Conservation (phyloP, 2,888 invertebrate genomes). For the Ptychoptera albimana region DNA sequence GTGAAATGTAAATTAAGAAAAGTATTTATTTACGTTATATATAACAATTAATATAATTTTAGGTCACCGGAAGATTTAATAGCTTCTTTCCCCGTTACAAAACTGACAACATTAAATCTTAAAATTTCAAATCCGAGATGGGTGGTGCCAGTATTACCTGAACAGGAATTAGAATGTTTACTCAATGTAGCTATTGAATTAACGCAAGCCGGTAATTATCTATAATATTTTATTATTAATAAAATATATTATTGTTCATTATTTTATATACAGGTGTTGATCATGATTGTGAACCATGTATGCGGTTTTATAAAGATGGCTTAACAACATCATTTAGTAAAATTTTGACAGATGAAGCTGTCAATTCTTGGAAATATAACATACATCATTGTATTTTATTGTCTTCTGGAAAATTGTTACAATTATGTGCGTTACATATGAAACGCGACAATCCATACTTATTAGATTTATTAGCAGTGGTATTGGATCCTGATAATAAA, state of each 20-base stretch:
- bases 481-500: conserved; percentile 91
- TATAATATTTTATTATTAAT: conserved; percentile 4
- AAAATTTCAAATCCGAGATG: conserved; percentile 92
- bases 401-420: conserved; percentile 83
- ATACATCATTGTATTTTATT: conserved; percentile 91
- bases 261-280: conserved; percentile 51
- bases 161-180: conserved; percentile 86
- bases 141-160: conserved; percentile 94
- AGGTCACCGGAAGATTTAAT: conserved; percentile 29
- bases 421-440: conserved; percentile 84
- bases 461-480: conserved; percentile 81
- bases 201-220: conserved; percentile 54
- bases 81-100: conserved; percentile 62
- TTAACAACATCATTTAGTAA: conserved; percentile 89
- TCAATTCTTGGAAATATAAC: conserved; percentile 93
- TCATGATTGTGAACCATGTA: conserved; percentile 75
- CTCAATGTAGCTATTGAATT: conserved; percentile 78
- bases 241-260: not conserved
- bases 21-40: too few relatives aligned
- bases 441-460: conserved; percentile 81
- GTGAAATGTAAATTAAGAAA: conserved; percentile 11
- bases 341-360: conserved; percentile 93
- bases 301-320: conserved; percentile 88
- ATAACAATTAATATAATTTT: not conserved
- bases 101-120: conserved; percentile 79